These are phyloP conservation scores for Poeciliopsis paucimaculata DNA, from an alignment of 2,797 vertebrate genomes.

Conservation along the genomic window DNA sequence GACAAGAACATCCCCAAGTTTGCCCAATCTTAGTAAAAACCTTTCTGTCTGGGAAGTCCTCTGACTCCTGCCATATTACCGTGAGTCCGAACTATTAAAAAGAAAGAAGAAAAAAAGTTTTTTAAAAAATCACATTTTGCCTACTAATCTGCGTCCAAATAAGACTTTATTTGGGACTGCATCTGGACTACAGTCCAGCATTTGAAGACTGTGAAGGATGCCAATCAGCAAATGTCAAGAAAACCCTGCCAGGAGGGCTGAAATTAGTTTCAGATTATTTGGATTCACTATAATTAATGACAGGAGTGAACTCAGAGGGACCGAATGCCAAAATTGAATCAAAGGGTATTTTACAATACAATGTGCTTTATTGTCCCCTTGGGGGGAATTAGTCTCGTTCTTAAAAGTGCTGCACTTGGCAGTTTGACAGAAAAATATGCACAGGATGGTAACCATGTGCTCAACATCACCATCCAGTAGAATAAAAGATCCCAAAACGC, in stretches of 20 bases:
- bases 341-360: not conserved
- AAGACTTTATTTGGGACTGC: not conserved
- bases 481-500: not conserved
- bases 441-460: constrained; percentile 1
- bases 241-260: not conserved
- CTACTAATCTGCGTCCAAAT: not conserved
- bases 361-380: not conserved
- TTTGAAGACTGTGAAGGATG: not conserved
- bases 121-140: not conserved
- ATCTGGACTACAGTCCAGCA: not conserved
- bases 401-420: not conserved
- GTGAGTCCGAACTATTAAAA: not conserved
- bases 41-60: not conserved
- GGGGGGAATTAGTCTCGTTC: not conserved
- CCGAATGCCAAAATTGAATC: not conserved
- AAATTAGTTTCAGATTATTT: not conserved
- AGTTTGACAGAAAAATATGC: not conserved
- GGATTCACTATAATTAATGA: not conserved
- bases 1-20: not conserved
- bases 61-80: not conserved
- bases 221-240: not conserved
- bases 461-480: not conserved
- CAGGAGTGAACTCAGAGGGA: not conserved
- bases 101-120: not conserved
- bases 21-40: not conserved